Base-by-base conservation (phyloP, 2,888 invertebrate genomes). In the Cyclophora albipunctata region DNA sequence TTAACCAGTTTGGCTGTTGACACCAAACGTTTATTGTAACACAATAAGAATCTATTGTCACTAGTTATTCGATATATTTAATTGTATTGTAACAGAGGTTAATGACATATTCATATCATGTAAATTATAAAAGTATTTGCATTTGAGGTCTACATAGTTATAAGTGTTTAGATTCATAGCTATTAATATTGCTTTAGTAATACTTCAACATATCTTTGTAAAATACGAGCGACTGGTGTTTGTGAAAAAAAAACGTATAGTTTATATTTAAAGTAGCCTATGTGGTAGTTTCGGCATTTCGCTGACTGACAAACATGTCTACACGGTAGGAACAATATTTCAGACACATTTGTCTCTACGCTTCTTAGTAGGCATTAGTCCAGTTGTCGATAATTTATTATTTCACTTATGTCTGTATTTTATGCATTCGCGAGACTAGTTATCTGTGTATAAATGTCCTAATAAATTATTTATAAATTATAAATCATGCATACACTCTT, bases 21-120 rank as follows among this genome's bases (percentile, higher is more conserved):
- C 54, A 60, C 53, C 55, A 55, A 43, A 43, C 43, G 7, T 42
- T 42, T 54, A 51, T 37, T 42, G 50, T 51, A 54, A 54, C 51
- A 59, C 55, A 45, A 52, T 57, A 57, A 49, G 43, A 56, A 72
- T 67, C 69, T 75, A 78, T 78, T 75, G 73, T 76, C 75, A 74
- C 68, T 73, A 77, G 68, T 68, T 78, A 78, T 77, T 76, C 73
- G 73, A 73, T 75, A 75, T 70, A 73, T 76, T 74, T 76, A 81
- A 83, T 73, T 75, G 75, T 81, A 83, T 73, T 75, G 75, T 81
- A 81, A 83, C 84, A 81, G 84, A 84, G 79, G 83, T 84, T 81
- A 85, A 84, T 82, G 84, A 85, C 85, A 84, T 85, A 86, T 86
- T 87, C 88, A 88, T 88, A 88, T 88, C 88, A 87, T 86, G 87